phyloP scores from a whole-genome alignment of 1,140 invertebrate species.

The Homarus americanus region DNA sequence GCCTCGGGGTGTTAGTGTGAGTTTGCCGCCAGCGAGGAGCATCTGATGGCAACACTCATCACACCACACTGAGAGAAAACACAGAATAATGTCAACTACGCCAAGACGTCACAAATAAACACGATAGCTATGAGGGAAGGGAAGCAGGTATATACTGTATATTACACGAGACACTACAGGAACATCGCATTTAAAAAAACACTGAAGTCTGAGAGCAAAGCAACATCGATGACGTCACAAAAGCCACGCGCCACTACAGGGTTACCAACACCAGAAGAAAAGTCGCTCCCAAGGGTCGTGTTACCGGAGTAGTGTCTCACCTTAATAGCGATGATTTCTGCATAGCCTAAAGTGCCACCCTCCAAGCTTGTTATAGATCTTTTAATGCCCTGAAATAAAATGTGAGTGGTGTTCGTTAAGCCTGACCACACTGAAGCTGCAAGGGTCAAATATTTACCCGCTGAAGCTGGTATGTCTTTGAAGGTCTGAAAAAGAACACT shows the following conservation, averaged over 20 bases:
- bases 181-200: background rate
- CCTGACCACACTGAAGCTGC: background rate
- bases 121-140: background rate
- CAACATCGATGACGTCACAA: background rate
- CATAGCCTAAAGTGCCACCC: constrained; percentile 91
- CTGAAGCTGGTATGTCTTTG: no score
- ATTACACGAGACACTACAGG: background rate
- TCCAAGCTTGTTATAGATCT: constrained; percentile 93
- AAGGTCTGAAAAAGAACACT: no score
- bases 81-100: no score
- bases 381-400: constrained; percentile 85
- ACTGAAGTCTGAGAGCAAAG: background rate
- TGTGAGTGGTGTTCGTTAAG: background rate
- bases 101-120: background rate
- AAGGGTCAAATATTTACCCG: no score
- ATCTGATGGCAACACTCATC: background rate
- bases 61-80: background rate
- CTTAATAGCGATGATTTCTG: constrained; percentile 97
- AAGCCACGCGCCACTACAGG: background rate
- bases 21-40: background rate
- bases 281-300: background rate
- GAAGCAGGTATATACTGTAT: background rate
- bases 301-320: constrained; percentile 79
- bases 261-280: background rate
- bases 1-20: no score